These are phyloP conservation scores for Heliconius ismenius DNA, from an alignment of 2,888 invertebrate species.

Conservation along the genomic window DNA sequence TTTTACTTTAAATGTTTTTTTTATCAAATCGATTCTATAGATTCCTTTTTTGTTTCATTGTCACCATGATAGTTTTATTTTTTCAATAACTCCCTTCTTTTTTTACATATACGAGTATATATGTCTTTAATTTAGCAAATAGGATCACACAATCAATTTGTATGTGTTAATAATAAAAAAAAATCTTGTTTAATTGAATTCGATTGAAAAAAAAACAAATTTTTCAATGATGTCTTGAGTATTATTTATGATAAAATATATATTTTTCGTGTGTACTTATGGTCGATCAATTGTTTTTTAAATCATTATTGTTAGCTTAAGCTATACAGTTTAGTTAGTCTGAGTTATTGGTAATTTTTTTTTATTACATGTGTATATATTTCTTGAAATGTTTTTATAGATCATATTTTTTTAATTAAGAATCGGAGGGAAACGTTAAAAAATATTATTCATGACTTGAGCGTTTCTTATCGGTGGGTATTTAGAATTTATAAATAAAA, in stretches of 20 bases:
- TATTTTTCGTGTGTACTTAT: background rate
- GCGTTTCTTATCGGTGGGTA: slow-evolving; percentile 1
- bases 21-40: background rate
- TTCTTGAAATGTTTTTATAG: background rate
- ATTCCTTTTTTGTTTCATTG: background rate
- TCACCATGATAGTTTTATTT: too few relatives aligned
- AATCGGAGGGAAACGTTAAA: background rate
- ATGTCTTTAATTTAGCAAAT: too few relatives aligned
- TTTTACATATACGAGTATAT: too few relatives aligned
- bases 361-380: background rate
- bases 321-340: background rate
- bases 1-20: background rate
- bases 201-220: too few relatives aligned
- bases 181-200: background rate
- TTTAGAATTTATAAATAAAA: background rate
- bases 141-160: too few relatives aligned
- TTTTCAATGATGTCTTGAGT: background rate
- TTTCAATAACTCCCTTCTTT: too few relatives aligned
- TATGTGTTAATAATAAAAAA: background rate
- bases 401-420: background rate
- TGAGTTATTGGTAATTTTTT: background rate
- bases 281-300: background rate
- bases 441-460: background rate
- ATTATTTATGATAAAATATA: background rate
- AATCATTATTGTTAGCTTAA: too few relatives aligned